phyloP scores from a whole-genome alignment of 2,113 vertebrate species.

The Chloropsis hardwickii region DNA sequence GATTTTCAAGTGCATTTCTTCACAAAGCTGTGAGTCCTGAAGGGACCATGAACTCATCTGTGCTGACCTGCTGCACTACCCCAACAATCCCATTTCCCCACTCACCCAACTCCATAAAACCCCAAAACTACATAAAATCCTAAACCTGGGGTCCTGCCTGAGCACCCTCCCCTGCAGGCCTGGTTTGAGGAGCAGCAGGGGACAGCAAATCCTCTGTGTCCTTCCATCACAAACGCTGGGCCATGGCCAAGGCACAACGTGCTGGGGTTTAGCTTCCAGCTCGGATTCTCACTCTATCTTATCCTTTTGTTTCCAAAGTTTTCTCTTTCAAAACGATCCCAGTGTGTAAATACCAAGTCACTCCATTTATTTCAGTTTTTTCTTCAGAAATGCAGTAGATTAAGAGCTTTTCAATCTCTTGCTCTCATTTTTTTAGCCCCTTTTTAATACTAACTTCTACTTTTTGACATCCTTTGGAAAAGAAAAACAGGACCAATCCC shows the following conservation, averaged over 20 bases:
- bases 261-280: neutral
- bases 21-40: neutral
- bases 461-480: neutral
- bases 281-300: neutral
- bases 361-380: neutral
- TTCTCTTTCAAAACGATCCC: neutral
- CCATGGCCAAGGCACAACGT: neutral
- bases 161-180: accelerated
- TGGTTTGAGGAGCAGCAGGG: neutral
- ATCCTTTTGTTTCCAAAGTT: neutral
- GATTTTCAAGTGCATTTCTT: neutral
- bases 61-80: neutral
- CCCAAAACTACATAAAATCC: neutral
- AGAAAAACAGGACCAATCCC: neutral
- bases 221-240: neutral
- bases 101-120: neutral
- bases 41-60: neutral
- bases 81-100: neutral
- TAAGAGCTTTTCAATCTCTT: neutral
- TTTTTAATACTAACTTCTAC: neutral
- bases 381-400: neutral
- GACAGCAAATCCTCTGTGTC: neutral
- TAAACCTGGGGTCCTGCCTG: neutral
- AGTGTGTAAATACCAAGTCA: neutral
- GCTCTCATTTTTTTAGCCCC: neutral